Conservation (phyloP, 2,113 vertebrate species). For the Oreochromis tanganicae region DNA sequence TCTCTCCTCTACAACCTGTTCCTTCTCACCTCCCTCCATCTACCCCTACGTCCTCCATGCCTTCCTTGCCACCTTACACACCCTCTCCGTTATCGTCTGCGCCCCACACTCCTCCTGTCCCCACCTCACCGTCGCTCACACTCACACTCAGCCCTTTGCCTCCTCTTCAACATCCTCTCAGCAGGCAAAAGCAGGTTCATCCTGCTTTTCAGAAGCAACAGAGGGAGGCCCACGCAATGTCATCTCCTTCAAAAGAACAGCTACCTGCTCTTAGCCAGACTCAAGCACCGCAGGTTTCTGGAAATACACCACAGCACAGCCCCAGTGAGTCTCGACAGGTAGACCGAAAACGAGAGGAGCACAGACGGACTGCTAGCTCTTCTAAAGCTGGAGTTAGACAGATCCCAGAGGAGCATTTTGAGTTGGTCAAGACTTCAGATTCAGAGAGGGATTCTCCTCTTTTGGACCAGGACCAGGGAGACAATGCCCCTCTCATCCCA, state of each 20-base stretch:
- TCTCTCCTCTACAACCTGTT: constrained; percentile 54
- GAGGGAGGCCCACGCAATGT: constrained; percentile 19
- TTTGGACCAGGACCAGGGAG: constrained; percentile 68
- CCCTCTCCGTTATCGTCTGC: constrained; percentile 62
- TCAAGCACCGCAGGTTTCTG: constrained; percentile 9
- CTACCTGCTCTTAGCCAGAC: not conserved
- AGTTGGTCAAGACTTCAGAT: constrained; percentile 62
- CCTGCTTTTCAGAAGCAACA: constrained; percentile 54
- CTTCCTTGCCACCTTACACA: constrained; percentile 58
- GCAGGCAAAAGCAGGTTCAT: constrained; percentile 57
- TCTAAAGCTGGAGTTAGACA: constrained; percentile 48
- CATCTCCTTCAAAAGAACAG: constrained; percentile 53
- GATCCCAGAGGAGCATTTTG: constrained; percentile 57
- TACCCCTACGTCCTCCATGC: constrained; percentile 58
- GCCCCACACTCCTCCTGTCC: constrained; percentile 63
- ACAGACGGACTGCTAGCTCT: constrained; percentile 36
- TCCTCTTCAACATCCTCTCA: constrained; percentile 46
- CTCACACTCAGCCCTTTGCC: constrained; percentile 52
- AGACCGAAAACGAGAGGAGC: constrained; percentile 16
- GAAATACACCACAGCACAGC: constrained; percentile 36
- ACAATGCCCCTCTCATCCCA: constrained; percentile 67
- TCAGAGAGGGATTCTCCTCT: constrained; percentile 72
- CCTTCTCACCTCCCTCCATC: constrained; percentile 42
- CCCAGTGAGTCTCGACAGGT: constrained; percentile 17
- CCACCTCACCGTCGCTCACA: constrained; percentile 56